Conservation (phyloP, 2,113 vertebrate species). For the Dinomys branickii region DNA sequence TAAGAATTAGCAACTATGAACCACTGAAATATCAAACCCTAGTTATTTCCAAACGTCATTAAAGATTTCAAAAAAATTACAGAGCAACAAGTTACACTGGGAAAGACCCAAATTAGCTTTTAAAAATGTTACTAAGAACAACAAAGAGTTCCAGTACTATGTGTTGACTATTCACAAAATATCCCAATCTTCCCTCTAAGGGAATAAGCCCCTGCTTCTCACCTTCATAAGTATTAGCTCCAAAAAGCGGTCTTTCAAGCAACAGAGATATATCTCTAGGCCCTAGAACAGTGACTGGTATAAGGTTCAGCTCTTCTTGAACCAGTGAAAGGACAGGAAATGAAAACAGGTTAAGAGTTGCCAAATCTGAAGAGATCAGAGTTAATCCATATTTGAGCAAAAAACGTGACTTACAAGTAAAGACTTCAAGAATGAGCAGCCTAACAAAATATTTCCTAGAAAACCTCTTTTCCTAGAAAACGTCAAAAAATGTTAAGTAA, state of each 20-base stretch:
- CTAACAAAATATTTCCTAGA: slow-evolving; percentile 23
- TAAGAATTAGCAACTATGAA: slow-evolving; percentile 17
- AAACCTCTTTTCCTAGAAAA: background rate
- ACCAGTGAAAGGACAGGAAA: background rate
- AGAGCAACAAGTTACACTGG: background rate
- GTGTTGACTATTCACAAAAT: background rate
- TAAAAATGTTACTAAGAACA: background rate
- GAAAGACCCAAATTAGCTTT: slow-evolving; percentile 1
- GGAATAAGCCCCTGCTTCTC: background rate
- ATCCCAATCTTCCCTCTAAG: background rate
- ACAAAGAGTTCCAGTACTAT: background rate
- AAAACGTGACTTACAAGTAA: background rate
- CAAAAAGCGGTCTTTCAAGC: slow-evolving; percentile 33
- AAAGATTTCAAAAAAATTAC: slow-evolving; percentile 23
- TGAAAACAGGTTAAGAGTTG: background rate
- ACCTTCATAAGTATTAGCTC: background rate
- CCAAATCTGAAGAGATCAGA: slow-evolving; percentile 28
- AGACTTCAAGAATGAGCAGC: background rate
- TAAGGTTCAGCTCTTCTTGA: background rate
- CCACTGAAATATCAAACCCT: slow-evolving; percentile 36
- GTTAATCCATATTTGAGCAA: slow-evolving; percentile 1
- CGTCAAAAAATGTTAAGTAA: background rate
- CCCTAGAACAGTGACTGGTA: background rate
- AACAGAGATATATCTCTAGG: background rate
- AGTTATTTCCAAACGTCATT: background rate